Percentiles rank a stretch among this genome's conserved stretches.
These are phyloP conservation scores for Stegana nigrithorax DNA, from an alignment of 2,888 invertebrate genomes.

Conservation along the genomic window DNA sequence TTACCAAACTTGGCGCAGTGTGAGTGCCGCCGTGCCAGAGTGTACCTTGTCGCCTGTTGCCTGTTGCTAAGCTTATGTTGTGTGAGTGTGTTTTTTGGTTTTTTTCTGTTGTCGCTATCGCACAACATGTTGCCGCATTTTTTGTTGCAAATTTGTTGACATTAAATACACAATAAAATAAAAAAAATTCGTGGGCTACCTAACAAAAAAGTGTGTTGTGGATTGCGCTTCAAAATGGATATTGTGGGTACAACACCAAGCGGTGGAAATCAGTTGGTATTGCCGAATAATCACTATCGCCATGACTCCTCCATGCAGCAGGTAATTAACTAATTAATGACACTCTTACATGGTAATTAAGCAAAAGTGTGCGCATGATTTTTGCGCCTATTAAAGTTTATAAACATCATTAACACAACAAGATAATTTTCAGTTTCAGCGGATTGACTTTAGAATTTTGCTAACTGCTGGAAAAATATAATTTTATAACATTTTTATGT, in stretches of 20 bases:
- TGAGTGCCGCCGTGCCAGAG: too few species aligned
- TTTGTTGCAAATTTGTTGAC: slow-evolving; percentile 31
- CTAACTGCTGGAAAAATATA: too few species aligned
- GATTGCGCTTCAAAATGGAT: slow-evolving; percentile 59
- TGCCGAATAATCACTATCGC: slow-evolving; percentile 69
- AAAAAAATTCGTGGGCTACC: slow-evolving; percentile 35
- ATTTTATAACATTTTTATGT: too few species aligned
- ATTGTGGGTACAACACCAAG: slow-evolving; percentile 53
- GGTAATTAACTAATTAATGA: slow-evolving; percentile 49
- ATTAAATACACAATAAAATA: slow-evolving; percentile 18
- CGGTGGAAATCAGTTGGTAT: slow-evolving; percentile 62
- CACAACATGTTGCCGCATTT: not conserved
- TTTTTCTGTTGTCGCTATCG: not conserved
- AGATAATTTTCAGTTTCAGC: too few species aligned
- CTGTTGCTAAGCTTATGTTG: too few species aligned
- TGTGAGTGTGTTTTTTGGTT: slow-evolving; percentile 27
- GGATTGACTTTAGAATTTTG: too few species aligned
- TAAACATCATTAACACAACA: too few species aligned
- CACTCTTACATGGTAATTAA: not conserved
- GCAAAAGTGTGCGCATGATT: too few species aligned
- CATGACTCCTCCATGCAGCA: slow-evolving; percentile 65
- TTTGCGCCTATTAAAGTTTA: too few species aligned
- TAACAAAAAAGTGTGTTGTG: not conserved
- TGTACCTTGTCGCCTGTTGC: too few species aligned
- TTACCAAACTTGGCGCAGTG: too few species aligned